phyloP scores from a whole-genome alignment of 1,140 invertebrate genomes.

The Drosophila dunni region DNA sequence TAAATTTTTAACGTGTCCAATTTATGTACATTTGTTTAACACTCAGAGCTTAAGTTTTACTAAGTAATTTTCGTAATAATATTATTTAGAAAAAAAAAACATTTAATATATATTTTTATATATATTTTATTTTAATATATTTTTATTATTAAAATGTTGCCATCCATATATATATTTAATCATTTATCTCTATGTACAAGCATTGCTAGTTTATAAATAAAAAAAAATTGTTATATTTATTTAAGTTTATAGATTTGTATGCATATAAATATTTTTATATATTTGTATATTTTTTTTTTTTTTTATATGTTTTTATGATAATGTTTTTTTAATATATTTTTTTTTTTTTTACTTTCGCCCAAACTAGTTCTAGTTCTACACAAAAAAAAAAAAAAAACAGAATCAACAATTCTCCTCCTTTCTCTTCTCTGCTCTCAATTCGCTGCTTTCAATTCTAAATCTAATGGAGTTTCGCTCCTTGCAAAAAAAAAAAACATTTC shows the following conservation, averaged over 20 bases:
- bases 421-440: background rate
- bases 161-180: constrained; percentile 48
- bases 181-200: constrained; percentile 60
- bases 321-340: constrained; percentile 35
- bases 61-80: constrained; percentile 39
- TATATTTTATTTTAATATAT: constrained; percentile 44
- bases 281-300: constrained; percentile 34
- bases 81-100: constrained; percentile 52
- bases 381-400: constrained; percentile 52
- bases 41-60: constrained; percentile 67
- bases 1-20: constrained; percentile 65
- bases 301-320: constrained; percentile 37
- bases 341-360: constrained; percentile 26
- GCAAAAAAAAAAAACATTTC: constrained; percentile 58
- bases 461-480: constrained; percentile 39
- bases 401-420: constrained; percentile 36
- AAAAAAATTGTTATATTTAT: constrained; percentile 46
- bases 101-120: constrained; percentile 48
- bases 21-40: constrained; percentile 73
- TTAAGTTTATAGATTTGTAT: constrained; percentile 17
- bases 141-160: constrained; percentile 63
- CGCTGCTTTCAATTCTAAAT: constrained; percentile 23
- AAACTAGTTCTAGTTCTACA: constrained; percentile 47
- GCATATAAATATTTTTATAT: constrained; percentile 21
- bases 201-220: constrained; percentile 71